Base-by-base conservation (phyloP, 2,888 invertebrate genomes). In the Biston stratarius region DNA sequence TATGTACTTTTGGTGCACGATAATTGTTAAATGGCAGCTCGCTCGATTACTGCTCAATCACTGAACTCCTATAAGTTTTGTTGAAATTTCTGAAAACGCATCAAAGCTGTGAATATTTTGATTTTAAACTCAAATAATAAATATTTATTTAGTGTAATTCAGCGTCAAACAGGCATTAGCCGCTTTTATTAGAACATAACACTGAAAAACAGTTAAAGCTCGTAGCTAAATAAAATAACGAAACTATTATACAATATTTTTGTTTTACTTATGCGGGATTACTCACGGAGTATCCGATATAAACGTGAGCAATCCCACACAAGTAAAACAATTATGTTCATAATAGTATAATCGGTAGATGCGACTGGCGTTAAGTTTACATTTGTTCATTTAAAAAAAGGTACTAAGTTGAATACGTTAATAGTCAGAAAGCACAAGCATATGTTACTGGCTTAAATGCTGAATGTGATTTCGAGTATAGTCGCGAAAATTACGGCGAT, bases 1-100 rank as follows among this genome's bases (percentile, higher is more conserved):
- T 10, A 64, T 70, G 66, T 69, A 68, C 70, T 69, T 69, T 24
- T 24, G 24, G 3, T 67, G 71, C 62, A 63, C 45, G 49, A 58
- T 64, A 67, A 64, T 69, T 53, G 11, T 49, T 56, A 71, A 64
- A 74, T 65, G 67, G 65, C 69, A 72, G 71, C 71, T 71, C 42
- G 74, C 56, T 57, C 68, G 57, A 45, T 78, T 77, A 83, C 83
- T 75, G 82, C 78, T 74, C 74, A 76, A 78, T 80, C 73, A 80
- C 78, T 76, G 82, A 82, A 78, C 80, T 76, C 74, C 78, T 85
- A 71, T 69, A 84, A 69, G 77, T 80, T 83, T 81, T 83, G 84
- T 83, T 74, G 81, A 76, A 75, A 81, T 79, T 82, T 86, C 83
- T 86, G 85, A 83, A 84, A 88, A 83, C 75, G 80, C 72, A 81